A percentile compares a stretch with the other conserved stretches of the same genome.
Evolutionary conservation across 2,113 vertebrate species (phyloP).

Genomic region (Microcebus lehilahytsara): DNA sequence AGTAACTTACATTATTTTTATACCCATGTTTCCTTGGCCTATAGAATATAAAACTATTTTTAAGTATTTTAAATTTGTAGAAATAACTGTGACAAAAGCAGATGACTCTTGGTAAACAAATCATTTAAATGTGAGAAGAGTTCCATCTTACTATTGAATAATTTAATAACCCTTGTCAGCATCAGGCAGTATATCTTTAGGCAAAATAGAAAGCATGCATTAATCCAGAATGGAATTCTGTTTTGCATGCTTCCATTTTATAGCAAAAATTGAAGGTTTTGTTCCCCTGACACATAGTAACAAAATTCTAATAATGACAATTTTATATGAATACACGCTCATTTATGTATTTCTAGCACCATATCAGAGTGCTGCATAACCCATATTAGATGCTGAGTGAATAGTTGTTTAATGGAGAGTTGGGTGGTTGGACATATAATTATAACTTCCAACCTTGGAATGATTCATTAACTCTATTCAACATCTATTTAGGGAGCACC

Average conservation of each 20-base stretch:
- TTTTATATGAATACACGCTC: not conserved
- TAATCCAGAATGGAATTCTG: not conserved
- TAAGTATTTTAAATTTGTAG: not conserved
- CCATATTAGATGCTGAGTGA: not conserved
- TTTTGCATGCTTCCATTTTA: not conserved
- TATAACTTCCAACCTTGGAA: not conserved
- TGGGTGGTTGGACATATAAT: not conserved
- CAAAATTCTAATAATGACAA: not conserved
- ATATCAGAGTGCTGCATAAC: not conserved
- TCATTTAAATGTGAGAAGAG: not conserved
- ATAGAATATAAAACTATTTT: not conserved
- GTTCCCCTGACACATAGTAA: not conserved
- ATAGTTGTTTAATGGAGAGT: not conserved
- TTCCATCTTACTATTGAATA: not conserved
- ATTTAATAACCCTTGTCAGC: not conserved
- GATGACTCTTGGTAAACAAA: not conserved
- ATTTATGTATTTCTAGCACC: not conserved
- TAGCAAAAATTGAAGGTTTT: not conserved
- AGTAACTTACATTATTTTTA: not conserved
- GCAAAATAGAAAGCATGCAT: not conserved
- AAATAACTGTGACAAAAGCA: not conserved
- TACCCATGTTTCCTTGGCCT: not conserved
- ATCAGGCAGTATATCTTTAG: not conserved
- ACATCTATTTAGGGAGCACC: not conserved
- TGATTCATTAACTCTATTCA: not conserved